Conservation (phyloP, 2,113 vertebrate genomes). For the Salvelinus namaycush region DNA sequence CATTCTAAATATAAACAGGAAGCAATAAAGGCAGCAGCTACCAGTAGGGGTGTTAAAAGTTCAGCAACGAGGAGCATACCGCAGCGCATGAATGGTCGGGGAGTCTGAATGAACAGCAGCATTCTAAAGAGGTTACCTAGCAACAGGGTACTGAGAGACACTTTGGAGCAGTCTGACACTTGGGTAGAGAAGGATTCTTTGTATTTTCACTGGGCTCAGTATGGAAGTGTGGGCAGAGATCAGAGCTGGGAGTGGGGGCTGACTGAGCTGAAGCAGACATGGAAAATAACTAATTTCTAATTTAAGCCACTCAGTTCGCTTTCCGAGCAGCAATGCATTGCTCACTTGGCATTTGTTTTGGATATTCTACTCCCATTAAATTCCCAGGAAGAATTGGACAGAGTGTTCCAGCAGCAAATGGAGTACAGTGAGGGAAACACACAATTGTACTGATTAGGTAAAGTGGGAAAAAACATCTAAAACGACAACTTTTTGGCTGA, state of each 20-base stretch:
- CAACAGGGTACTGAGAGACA: slow-evolving; percentile 70
- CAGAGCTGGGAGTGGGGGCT: slow-evolving; percentile 46
- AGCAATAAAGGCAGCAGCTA: slow-evolving; percentile 25
- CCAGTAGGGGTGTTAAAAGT: slow-evolving; percentile 41
- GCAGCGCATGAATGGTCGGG: slow-evolving; percentile 72
- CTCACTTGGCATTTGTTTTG: background rate
- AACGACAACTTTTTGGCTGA: too few species aligned
- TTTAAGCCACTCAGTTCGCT: background rate
- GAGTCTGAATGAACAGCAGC: slow-evolving; percentile 72
- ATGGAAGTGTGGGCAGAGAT: slow-evolving; percentile 32
- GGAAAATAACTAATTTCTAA: slow-evolving; percentile 10
- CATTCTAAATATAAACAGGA: slow-evolving; percentile 4
- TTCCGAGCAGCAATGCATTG: background rate
- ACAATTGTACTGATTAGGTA: too few species aligned
- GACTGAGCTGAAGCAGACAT: slow-evolving; percentile 10
- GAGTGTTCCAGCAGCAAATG: too few species aligned
- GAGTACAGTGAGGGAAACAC: too few species aligned
- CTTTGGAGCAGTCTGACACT: slow-evolving; percentile 69
- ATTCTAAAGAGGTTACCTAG: slow-evolving; percentile 79
- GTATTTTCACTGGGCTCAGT: slow-evolving; percentile 64
- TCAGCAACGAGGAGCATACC: slow-evolving; percentile 30
- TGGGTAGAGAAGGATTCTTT: slow-evolving; percentile 73
- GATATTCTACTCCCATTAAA: too few species aligned
- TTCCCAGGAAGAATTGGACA: too few species aligned
- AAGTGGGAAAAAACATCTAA: too few species aligned